Base-by-base conservation (phyloP, 2,113 vertebrate genomes). In the Quiscalus mexicanus region DNA sequence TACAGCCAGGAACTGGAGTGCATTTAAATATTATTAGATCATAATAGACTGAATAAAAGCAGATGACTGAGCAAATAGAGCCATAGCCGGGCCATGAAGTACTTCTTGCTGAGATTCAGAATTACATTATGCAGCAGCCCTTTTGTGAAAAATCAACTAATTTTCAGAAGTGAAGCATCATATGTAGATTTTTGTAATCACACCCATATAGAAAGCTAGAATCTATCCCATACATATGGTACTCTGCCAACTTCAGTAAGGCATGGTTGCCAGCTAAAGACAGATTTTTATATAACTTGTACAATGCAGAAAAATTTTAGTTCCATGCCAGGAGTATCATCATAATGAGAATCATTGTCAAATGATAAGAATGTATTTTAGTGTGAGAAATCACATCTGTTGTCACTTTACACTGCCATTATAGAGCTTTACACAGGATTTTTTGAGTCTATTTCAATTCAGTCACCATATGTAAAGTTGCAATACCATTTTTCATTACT, bases 341-440 rank as follows among this genome's bases (percentile, higher is more conserved):
- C 78, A 90, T 80, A 85, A 93, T 80, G 85, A 89, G 78, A 95
- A 93, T 73, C 87, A 88, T 81, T 91, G 87, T 93, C 93, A 96
- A 96, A 88, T 53, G 24, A 84, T 95, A 95, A 93, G 79, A 96
- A 92, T 82, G 71, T 47, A 49, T 79, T 93, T 94, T 68, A 80
- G 69, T 94, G 86, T 67, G 82, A 93, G 79, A 92, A 90, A 95
- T 91, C 85, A 86, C 95, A 95, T 96, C 95, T 96, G 87, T 95
- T 96, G 71, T 86, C 76, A 88, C 85, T 84, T 95, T 91, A 95
- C 55, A 35, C 67, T 80, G 60, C 42, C 0, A 0, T 65, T 85
- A 83, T 2, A 80, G 45, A 83, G 67, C 42, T 93, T 67, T 87
- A 70, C 64, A 55, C 30, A 59, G 50, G 45, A 50, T 62, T 71